phyloP scores from a whole-genome alignment of 2,888 invertebrate species.

The Conomelus anceps region DNA sequence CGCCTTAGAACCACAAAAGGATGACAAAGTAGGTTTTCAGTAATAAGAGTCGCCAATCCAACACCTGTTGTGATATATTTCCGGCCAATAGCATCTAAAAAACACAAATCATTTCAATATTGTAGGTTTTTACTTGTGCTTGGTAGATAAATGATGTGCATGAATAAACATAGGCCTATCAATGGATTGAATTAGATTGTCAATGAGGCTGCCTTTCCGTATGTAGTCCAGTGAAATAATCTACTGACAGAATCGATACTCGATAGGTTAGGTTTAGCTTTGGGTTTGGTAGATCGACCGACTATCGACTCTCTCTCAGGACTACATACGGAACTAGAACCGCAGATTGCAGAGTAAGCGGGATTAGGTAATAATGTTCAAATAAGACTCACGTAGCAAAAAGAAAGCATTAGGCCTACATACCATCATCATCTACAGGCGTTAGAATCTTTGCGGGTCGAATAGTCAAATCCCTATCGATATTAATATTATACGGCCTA shows the following conservation, averaged over 20 bases:
- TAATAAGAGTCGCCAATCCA: constrained; percentile 74
- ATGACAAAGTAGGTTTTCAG: constrained; percentile 86
- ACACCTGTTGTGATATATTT: constrained; percentile 74
- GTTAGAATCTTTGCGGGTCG: not conserved
- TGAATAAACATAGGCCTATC: not conserved
- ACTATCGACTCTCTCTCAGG: too few relatives aligned
- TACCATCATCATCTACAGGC: constrained; percentile 7
- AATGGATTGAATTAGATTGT: too few relatives aligned
- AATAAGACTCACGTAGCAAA: too few relatives aligned
- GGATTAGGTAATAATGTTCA: too few relatives aligned
- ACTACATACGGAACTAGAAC: too few relatives aligned
- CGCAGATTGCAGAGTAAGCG: too few relatives aligned
- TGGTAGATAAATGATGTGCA: not conserved
- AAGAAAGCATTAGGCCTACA: not conserved
- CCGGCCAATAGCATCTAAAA: constrained; percentile 23
- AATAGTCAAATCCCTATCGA: not conserved
- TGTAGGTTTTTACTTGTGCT: not conserved
- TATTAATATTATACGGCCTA: not conserved
- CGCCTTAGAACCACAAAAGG: constrained; percentile 87
- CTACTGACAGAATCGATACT: too few relatives aligned
- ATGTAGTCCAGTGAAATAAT: too few relatives aligned
- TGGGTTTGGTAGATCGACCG: too few relatives aligned
- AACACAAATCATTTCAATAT: not conserved
- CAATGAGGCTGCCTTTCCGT: too few relatives aligned
- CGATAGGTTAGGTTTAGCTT: too few relatives aligned